phyloP scores from a whole-genome alignment of 2,113 vertebrate species.

The Parus major region DNA sequence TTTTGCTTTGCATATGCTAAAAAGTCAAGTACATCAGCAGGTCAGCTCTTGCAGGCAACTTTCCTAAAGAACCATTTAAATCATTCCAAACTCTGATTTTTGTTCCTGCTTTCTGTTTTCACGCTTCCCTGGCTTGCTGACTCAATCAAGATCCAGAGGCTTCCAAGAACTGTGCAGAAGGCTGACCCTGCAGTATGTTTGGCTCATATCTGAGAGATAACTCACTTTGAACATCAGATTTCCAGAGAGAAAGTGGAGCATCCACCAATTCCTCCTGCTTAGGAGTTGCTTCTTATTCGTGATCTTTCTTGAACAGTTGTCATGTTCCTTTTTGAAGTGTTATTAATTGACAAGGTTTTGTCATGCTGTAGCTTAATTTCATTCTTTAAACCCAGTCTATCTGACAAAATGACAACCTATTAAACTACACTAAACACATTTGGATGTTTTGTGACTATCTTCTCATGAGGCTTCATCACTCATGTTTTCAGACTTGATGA shows the following conservation, averaged over 20 bases:
- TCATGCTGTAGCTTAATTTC: neutral
- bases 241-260: neutral
- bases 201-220: neutral
- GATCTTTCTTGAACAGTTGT: neutral
- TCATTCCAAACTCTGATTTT: neutral
- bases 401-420: slow-evolving; percentile 8
- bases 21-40: neutral
- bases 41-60: neutral
- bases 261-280: neutral
- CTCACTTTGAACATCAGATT: neutral
- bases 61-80: neutral
- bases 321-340: neutral
- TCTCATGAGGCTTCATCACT: neutral
- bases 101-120: neutral
- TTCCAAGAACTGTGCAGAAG: neutral
- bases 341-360: neutral
- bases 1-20: neutral
- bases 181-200: neutral
- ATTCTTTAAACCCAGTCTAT: neutral
- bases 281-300: neutral
- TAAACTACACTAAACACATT: neutral
- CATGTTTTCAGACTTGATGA: neutral
- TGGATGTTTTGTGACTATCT: neutral
- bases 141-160: neutral
- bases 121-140: neutral